These are phyloP conservation scores for Zaprionus lachaisei DNA, from an alignment of 1,140 invertebrate species.

Conservation along the genomic window DNA sequence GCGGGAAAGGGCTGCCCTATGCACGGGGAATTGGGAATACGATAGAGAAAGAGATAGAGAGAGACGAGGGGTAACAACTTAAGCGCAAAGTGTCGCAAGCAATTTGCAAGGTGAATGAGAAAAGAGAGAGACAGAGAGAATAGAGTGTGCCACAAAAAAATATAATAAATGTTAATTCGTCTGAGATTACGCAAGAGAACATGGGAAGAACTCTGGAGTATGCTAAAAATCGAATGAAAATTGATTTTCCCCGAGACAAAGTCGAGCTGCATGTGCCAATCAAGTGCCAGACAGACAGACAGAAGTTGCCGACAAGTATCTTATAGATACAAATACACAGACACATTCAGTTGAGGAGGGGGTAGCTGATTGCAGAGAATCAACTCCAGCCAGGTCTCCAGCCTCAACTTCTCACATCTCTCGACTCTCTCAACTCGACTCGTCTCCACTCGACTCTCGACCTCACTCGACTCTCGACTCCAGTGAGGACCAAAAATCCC, in stretches of 20 bases:
- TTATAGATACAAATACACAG: slow-evolving; percentile 50
- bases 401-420: slow-evolving; percentile 5
- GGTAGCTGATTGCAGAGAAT: slow-evolving; percentile 64
- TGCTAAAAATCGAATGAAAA: slow-evolving; percentile 63
- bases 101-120: slow-evolving; percentile 31
- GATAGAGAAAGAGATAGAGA: neutral
- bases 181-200: slow-evolving; percentile 60
- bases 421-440: neutral
- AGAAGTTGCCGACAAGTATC: slow-evolving; percentile 70
- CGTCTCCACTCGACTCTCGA: neutral
- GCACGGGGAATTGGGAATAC: slow-evolving; percentile 52
- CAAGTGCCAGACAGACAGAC: slow-evolving; percentile 55
- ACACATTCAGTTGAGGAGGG: neutral
- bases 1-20: slow-evolving; percentile 36
- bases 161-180: slow-evolving; percentile 75
- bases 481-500: slow-evolving; percentile 76
- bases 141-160: slow-evolving; percentile 63
- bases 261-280: slow-evolving; percentile 41
- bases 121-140: neutral
- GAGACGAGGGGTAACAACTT: neutral
- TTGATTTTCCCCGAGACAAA: slow-evolving; percentile 59
- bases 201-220: neutral
- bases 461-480: neutral
- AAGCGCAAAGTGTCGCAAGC: slow-evolving; percentile 43
- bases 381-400: neutral